Evolutionary conservation across 2,888 invertebrate species (phyloP), one percentile per base, ranked within the genome.

Genomic region (Diploptera punctata): DNA sequence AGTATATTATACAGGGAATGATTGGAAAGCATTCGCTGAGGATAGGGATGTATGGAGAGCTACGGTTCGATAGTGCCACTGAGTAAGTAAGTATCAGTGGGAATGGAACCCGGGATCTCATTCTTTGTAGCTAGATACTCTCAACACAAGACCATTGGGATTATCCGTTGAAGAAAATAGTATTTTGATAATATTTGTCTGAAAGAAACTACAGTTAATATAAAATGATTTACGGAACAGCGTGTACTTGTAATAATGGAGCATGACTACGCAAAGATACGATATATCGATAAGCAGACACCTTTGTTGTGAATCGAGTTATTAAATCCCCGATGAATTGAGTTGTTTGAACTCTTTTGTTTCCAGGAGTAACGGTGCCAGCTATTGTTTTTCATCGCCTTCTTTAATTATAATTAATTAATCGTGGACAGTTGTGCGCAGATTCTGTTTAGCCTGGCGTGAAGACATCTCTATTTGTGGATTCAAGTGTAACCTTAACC

Each of bases 311-410:
- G 57, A 57, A 57, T 57, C 57, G 26, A 57, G 29, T 65, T 65
- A 65, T 65, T 65, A 65, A 65, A 65, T 47, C 65, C 29, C n/a
- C 44, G 26, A 65, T 65, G 65, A 47, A 65, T 65, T 65, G 65
- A 65, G 65, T 47, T 65, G 65, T 65, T 44, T 44, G 65, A 29
- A n/a, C 65, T 26, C 65, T 65, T 54, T 65, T 65, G 65, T 65
- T 65, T 47, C 24, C n/a, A 10, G n/a, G 26, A 29, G 47, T 65
- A 65, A 65, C 65, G 47, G 65, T 57, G 65, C 38, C 21, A 16
- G 18, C 47, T 44, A 65, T 65, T 65, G 65, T 65, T 33, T 65
- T n/a, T 44, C 65, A 47, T 19, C 65, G 44, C 65, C 65, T 65
- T 26, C n/a, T 26, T n/a, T 65, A 65, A 65, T 65, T 65, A 47